phyloP scores from a whole-genome alignment of 2,797 vertebrate species.

The Hoplostethus mediterraneus region DNA sequence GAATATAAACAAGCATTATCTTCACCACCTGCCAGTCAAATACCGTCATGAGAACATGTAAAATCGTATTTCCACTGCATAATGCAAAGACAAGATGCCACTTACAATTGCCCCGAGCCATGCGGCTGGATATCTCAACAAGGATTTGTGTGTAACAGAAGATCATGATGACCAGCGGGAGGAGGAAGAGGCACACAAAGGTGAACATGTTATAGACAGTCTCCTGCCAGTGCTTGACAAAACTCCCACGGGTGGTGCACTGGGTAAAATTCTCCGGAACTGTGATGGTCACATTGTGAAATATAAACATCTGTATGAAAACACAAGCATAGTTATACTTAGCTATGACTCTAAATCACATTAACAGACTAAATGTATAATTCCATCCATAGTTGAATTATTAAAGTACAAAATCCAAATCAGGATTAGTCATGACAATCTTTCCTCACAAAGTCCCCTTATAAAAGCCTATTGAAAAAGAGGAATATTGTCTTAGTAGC shows the following conservation, averaged over 20 bases:
- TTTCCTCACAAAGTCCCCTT: too few relatives aligned
- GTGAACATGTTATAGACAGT: slow-evolving; percentile 91
- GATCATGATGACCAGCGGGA: slow-evolving; percentile 91
- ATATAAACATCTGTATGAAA: slow-evolving; percentile 87
- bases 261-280: slow-evolving; percentile 90
- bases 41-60: background rate
- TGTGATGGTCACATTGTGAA: slow-evolving; percentile 88
- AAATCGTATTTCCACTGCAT: background rate
- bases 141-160: slow-evolving; percentile 89
- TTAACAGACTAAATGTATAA: too few relatives aligned
- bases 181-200: slow-evolving; percentile 89
- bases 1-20: slow-evolving; percentile 34
- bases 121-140: slow-evolving; percentile 88
- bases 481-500: background rate
- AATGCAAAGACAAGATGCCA: slow-evolving; percentile 17
- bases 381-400: too few relatives aligned
- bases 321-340: slow-evolving; percentile 14
- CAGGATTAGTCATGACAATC: too few relatives aligned
- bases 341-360: too few relatives aligned
- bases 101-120: slow-evolving; percentile 84
- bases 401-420: too few relatives aligned
- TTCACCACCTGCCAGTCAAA: background rate
- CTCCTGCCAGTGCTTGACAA: slow-evolving; percentile 88
- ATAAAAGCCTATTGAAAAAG: background rate
- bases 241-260: slow-evolving; percentile 90